These are phyloP conservation scores for Telmatherina bonti DNA, from an alignment of 2,797 vertebrate species.

Conservation along the genomic window DNA sequence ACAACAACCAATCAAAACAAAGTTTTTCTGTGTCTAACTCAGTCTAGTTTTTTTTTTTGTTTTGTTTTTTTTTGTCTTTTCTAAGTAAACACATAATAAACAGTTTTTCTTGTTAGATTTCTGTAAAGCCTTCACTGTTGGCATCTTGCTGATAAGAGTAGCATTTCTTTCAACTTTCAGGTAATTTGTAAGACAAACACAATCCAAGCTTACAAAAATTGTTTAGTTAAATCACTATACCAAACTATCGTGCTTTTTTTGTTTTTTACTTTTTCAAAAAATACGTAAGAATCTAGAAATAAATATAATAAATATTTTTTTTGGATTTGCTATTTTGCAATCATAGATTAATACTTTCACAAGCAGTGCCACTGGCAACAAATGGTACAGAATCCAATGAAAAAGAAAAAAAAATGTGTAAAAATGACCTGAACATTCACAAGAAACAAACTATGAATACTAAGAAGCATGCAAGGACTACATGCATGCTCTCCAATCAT, in stretches of 20 bases:
- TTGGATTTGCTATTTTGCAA: constrained; percentile 11
- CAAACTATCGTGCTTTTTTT: neutral
- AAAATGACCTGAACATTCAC: constrained; percentile 1
- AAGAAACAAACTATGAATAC: constrained; percentile 29
- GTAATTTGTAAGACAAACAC: neutral
- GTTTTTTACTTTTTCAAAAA: neutral
- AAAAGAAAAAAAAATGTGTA: constrained; percentile 9
- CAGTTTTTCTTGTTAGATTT: no score
- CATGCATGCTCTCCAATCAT: constrained; percentile 23
- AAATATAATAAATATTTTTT: constrained; percentile 3
- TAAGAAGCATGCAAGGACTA: constrained; percentile 23
- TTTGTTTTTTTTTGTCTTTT: no score
- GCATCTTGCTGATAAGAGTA: no score
- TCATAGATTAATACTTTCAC: constrained; percentile 16
- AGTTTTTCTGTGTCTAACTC: neutral
- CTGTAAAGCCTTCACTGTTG: no score
- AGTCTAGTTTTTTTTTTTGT: no score
- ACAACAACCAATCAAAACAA: neutral
- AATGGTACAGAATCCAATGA: constrained; percentile 9
- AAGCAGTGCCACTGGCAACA: constrained; percentile 2
- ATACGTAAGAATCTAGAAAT: neutral
- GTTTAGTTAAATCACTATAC: constrained; percentile 5
- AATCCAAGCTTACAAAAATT: neutral
- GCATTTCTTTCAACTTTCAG: neutral
- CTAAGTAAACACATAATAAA: no score